Conservation (phyloP, 2,888 invertebrate genomes). For the Patella pellucida region DNA sequence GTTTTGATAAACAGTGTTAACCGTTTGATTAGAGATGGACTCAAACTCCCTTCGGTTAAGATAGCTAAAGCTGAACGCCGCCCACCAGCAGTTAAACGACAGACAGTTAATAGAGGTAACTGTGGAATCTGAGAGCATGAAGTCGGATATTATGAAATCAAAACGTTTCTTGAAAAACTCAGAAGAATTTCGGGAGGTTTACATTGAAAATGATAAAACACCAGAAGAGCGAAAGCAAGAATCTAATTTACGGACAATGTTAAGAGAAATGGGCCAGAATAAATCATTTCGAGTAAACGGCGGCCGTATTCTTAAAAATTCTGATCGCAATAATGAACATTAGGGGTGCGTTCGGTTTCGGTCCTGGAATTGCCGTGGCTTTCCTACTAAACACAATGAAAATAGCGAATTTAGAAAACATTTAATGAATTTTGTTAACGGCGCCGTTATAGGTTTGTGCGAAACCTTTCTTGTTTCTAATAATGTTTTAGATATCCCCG, state of each 20-base stretch:
- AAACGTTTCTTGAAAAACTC: not conserved
- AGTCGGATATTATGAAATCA: not conserved
- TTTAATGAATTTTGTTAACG: not conserved
- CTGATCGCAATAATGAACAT: not conserved
- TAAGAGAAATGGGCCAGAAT: not conserved
- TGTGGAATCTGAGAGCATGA: not conserved
- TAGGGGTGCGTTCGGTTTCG: not conserved
- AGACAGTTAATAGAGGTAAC: not conserved
- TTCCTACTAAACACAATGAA: not conserved
- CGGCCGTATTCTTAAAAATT: not conserved
- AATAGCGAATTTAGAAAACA: conserved; percentile 1
- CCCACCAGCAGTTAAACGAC: not conserved
- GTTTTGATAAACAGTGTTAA: not conserved
- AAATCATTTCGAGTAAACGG: not conserved
- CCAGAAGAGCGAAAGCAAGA: conserved; percentile 1
- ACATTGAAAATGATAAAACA: not conserved
- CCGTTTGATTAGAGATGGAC: not conserved
- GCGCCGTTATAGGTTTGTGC: not conserved
- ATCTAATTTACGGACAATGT: not conserved
- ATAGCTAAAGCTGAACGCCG: conserved; percentile 1
- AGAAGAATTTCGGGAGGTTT: not conserved
- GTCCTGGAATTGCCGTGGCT: conserved; percentile 6
- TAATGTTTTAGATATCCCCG: conserved; percentile 2
- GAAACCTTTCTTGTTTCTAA: not conserved
- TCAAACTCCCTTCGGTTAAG: not conserved